Base-by-base conservation (phyloP, 2,888 invertebrate genomes). In the Agrochola lychnidis region DNA sequence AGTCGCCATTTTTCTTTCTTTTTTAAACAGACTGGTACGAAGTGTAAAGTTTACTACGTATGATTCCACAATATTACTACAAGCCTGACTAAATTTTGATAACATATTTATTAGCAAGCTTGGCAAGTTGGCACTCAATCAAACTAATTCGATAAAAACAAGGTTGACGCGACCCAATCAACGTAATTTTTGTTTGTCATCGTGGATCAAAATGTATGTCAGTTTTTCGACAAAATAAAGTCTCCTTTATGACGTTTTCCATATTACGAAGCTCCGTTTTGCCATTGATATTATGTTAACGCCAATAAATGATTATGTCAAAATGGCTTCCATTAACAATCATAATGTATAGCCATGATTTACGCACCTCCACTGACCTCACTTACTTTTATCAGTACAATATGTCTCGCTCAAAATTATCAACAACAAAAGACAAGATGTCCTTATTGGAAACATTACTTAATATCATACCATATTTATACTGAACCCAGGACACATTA, bases 331-430 rank as follows among this genome's bases (percentile, higher is more conserved):
- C 83, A 83, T 79, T 77, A 68, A 70, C 53, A 75, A 78, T 76
- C 48, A 66, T 76, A 84, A 82, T 84, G 70, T 70, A 72, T 70
- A 75, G 36, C 51, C 68, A 57, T 66, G 76, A 85, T 81, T 83
- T 76, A 83, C 61, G 69, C 53, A 57, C 68, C 48, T 73, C 42
- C 48, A 3, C 36, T 85, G 77, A 83, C 83, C 70, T 81, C 66
- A 76, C 71, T 83, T 71, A 77, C 40, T n/a, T 53, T 86, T 87
- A 87, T 87, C 88, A 79, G 12, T 70, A 10, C 75, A 73, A 83
- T 87, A 82, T 76, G 76, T 85, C 77, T 78, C 68, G 57, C 62
- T 85, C 86, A 83, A 78, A 73, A 78, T 85, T 75, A 86, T 87
- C 81, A 79, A 72, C 76, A 62, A 81, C 74, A 78, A 74, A 69